These are phyloP conservation scores for Rotaria sp. DNA, from an alignment of 2,888 invertebrate species.

Conservation along the genomic window DNA sequence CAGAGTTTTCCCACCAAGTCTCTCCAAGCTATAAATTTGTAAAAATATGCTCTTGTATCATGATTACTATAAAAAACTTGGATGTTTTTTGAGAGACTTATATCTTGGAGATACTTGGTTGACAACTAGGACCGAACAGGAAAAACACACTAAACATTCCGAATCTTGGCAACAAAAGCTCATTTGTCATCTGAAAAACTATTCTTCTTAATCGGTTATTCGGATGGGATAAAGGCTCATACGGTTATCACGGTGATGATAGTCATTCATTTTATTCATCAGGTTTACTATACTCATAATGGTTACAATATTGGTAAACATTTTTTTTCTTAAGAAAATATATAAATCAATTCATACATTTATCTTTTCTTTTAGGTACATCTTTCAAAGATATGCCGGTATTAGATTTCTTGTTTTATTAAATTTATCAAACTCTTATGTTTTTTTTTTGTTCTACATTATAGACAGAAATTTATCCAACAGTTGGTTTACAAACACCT, in stretches of 20 bases:
- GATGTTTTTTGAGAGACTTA: no score
- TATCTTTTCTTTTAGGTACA: slow-evolving; percentile 62
- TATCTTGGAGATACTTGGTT: no score
- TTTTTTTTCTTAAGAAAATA: background rate
- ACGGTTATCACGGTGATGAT: slow-evolving; percentile 98
- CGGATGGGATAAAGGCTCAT: slow-evolving; percentile 97
- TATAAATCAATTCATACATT: slow-evolving; percentile 5
- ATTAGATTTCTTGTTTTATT: slow-evolving; percentile 51
- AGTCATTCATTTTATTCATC: slow-evolving; percentile 97
- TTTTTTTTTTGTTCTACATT: slow-evolving; percentile 46
- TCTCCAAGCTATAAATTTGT: no score
- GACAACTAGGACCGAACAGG: no score
- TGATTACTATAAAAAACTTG: no score
- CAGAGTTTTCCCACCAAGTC: no score
- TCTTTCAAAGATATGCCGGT: slow-evolving; percentile 91
- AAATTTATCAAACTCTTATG: background rate
- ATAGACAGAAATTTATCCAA: slow-evolving; percentile 88
- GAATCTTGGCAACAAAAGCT: no score
- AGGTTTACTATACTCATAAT: slow-evolving; percentile 95
- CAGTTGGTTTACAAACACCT: slow-evolving; percentile 93
- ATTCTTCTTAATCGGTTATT: slow-evolving; percentile 95
- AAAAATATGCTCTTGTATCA: no score
- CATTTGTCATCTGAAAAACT: no score
- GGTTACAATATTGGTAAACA: slow-evolving; percentile 73
- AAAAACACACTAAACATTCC: no score